phyloP scores from a whole-genome alignment of 2,113 vertebrate species.

The Scytalopus superciliaris region DNA sequence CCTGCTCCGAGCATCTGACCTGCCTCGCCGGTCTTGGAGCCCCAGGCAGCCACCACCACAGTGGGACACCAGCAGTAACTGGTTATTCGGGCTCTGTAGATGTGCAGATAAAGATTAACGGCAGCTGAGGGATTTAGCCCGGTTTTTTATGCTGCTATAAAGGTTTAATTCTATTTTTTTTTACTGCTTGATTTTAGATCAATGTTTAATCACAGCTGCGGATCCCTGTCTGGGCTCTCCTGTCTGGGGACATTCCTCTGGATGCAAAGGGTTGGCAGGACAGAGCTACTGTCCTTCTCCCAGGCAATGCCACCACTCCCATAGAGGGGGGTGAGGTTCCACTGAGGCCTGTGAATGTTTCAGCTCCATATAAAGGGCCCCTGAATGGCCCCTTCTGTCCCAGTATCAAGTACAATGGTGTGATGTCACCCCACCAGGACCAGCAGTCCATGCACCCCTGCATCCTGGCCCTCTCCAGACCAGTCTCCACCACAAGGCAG shows the following conservation, averaged over 20 bases:
- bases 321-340: background rate
- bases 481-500: background rate
- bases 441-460: background rate
- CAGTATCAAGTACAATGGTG: accelerated
- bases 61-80: accelerated
- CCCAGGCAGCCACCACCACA: background rate
- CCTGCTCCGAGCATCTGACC: accelerated
- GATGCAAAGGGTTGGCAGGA: background rate
- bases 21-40: accelerated
- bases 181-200: constrained; percentile 24
- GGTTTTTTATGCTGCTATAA: background rate
- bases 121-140: background rate
- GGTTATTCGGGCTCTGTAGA: background rate
- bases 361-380: background rate
- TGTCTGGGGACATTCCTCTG: accelerated
- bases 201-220: background rate
- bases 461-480: background rate
- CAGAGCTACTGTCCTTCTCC: background rate
- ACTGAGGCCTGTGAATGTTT: background rate
- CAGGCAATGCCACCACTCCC: background rate
- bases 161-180: constrained; percentile 22
- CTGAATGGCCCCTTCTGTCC: background rate
- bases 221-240: background rate
- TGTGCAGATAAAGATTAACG: background rate
- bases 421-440: background rate